Base-by-base conservation (phyloP, 1,140 invertebrate species). In the Nixonia krombeini region DNA sequence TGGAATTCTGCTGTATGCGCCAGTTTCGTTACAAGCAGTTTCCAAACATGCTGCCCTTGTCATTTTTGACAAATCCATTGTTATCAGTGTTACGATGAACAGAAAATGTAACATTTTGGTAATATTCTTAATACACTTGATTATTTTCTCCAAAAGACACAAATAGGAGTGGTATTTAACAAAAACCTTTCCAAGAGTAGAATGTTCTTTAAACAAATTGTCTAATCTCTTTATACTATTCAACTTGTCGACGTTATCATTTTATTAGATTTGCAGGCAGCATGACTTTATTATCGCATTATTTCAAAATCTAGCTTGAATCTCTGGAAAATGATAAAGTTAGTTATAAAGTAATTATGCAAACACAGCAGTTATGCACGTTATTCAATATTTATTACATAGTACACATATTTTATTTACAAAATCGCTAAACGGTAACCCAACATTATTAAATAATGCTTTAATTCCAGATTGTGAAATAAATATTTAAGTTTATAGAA, bases 1-100 rank as follows among this genome's bases (percentile, higher is more conserved):
- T 10, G 65, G 38, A 2, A 63, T 52, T 58, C 53, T 52, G 33
- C 6, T 35, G 40, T 63, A 69, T 9, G 58, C 37, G 0, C 53
- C 53, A 28, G 53, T 25, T 15, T 53, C 2, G 9, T 58, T 38
- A 17, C 65, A 69, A 35, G 13, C 4, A 13, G 1, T 35, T 35
- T 35, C 7, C 4, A 3, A 2, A 21, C 21, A 21, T 21, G 6
- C 2, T 21, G 21, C 21, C 21, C 2, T 3, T 21, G 21, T 21
- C 21, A 21, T 21, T 21, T 21, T 21, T 21, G 21, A 21, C 2
- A 21, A 21, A 21, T 21, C 21, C 2, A 21, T 21, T 21, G 21
- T 21, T 21, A 21, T 21, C 6, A 21, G 2, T 21, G 2, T 6
- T 3, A 21, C 6, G 21, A 21, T 3, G 6, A 21, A 21, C 6